Conservation (phyloP, 2,888 invertebrate genomes). For the Gerris lacustris region DNA sequence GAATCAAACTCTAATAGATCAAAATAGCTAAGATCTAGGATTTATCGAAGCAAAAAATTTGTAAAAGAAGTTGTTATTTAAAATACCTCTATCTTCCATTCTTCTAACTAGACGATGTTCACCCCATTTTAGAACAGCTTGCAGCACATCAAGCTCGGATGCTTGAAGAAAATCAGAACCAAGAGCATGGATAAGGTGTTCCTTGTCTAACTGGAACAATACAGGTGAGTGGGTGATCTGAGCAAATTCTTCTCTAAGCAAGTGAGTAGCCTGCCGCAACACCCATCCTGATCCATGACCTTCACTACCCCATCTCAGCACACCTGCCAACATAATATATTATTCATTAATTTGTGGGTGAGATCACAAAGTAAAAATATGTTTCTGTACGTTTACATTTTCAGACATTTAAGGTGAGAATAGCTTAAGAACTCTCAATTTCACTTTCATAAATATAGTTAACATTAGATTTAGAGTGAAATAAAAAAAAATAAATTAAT, state of each 20-base stretch:
- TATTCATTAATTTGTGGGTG: neutral
- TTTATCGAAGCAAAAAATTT: too few relatives aligned
- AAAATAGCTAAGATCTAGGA: too few relatives aligned
- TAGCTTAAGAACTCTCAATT: too few relatives aligned
- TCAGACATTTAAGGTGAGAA: too few relatives aligned
- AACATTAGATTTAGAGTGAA: too few relatives aligned
- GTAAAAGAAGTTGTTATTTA: neutral
- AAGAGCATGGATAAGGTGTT: slow-evolving; percentile 59
- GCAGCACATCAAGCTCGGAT: slow-evolving; percentile 77
- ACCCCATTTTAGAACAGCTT: slow-evolving; percentile 78
- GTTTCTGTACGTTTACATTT: too few relatives aligned
- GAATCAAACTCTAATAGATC: too few relatives aligned
- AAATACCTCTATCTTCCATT: slow-evolving; percentile 64
- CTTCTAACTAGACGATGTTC: slow-evolving; percentile 69
- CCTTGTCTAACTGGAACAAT: slow-evolving; percentile 62
- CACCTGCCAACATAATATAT: slow-evolving; percentile 15
- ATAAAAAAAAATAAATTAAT: too few relatives aligned
- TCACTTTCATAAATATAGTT: too few relatives aligned
- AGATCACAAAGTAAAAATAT: too few relatives aligned
- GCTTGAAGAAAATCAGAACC: slow-evolving; percentile 49
- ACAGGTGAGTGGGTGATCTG: slow-evolving; percentile 59
- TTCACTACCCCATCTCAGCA: slow-evolving; percentile 63
- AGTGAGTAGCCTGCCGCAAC: slow-evolving; percentile 63
- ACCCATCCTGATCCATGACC: slow-evolving; percentile 82
- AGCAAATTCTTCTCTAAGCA: slow-evolving; percentile 83